These are phyloP conservation scores for Molothrus aeneus DNA, from an alignment of 2,797 vertebrate genomes.

Conservation along the genomic window DNA sequence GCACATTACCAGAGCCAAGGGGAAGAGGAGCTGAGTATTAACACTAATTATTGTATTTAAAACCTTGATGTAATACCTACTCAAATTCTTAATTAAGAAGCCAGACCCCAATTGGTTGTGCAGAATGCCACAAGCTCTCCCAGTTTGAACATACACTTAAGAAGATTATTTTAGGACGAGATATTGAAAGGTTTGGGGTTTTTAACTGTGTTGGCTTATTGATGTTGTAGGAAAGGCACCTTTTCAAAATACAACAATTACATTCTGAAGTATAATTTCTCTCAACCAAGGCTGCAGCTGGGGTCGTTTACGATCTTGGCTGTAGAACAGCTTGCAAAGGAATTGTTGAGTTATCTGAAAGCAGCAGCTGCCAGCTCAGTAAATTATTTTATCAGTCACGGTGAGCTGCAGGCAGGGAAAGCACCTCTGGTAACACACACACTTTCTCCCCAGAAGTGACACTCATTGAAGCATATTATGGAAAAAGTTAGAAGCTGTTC, in stretches of 20 bases:
- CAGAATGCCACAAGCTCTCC: neutral
- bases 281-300: slow-evolving; percentile 30
- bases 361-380: slow-evolving; percentile 54
- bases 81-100: neutral
- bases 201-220: slow-evolving; percentile 35
- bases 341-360: slow-evolving; percentile 41
- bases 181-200: slow-evolving; percentile 2
- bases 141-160: slow-evolving; percentile 1
- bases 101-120: neutral
- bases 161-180: slow-evolving; percentile 15
- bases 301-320: slow-evolving; percentile 4
- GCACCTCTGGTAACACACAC: neutral
- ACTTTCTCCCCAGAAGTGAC: neutral
- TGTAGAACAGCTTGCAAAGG: slow-evolving; percentile 11
- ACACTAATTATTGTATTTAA: slow-evolving; percentile 1
- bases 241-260: slow-evolving; percentile 52
- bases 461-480: neutral
- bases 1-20: neutral
- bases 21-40: neutral
- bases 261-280: slow-evolving; percentile 44
- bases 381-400: slow-evolving; percentile 68
- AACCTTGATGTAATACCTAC: neutral
- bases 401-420: slow-evolving; percentile 31
- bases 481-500: neutral
- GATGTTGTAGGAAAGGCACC: slow-evolving; percentile 49